Base-by-base conservation (phyloP, 2,888 invertebrate genomes). In the Amphipyra tragopoginis region DNA sequence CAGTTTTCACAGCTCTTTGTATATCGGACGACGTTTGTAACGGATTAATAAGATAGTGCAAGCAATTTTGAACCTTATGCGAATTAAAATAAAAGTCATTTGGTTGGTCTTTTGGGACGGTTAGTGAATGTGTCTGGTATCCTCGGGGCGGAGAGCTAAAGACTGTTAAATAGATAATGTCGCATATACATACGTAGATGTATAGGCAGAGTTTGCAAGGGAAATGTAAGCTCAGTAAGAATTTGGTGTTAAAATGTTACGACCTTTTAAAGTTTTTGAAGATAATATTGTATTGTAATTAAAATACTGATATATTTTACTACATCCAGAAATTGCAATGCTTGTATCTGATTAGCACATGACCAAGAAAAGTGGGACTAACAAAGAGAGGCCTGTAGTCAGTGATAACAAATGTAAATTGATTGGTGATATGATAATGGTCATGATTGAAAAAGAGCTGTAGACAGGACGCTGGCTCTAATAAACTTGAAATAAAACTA, bases 111-210 rank as follows among this genome's bases (percentile, higher is more conserved):
- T 59, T 51, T n/a, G 51, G 60, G 49, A 55, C 79, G 75, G 81
- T 77, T 61, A 72, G 77, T 75, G 76, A 72, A 76, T 80, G 75
- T 80, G 82, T 86, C 83, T 85, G 86, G 86, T 85, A 85, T 90
- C 87, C 88, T 81, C 84, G 80, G 92, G 92, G 93, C 91, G 92
- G 91, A 90, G 88, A 86, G 88, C 81, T 83, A 84, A 90, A 86
- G 87, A 88, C 86, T 88, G 87, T 89, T 88, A 88, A 90, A 90
- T 88, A 87, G 86, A 89, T 88, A 89, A 87, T 77, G 74, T 70
- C 56, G 42, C 63, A 76, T 79, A 79, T 81, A 82, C 60, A 75
- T 73, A 59, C 47, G 45, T 57, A 57, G 47, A 65, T 74, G 61
- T 72, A 55, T 65, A 60, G 26, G 36, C 59, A 48, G 55, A 6